A percentile compares a stretch with the other conserved stretches of the same genome.
These are phyloP conservation scores for Girardinichthys multiradiatus DNA, from an alignment of 2,113 vertebrate genomes.

Conservation along the genomic window DNA sequence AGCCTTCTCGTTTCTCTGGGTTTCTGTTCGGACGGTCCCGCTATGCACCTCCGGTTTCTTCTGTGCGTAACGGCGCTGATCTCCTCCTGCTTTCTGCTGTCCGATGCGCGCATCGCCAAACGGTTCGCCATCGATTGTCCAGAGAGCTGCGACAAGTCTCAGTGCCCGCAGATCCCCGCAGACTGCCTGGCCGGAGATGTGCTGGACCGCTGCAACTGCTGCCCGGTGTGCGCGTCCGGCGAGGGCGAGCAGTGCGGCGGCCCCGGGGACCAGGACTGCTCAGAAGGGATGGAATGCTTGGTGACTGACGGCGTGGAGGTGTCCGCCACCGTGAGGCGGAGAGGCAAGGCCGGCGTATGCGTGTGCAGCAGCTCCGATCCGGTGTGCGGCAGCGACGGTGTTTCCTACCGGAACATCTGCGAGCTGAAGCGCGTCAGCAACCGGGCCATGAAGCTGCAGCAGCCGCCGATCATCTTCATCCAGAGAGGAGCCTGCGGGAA, in stretches of 20 bases:
- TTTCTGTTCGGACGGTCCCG: not conserved
- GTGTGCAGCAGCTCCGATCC: slow-evolving; percentile 83
- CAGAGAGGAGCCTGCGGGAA: slow-evolving; percentile 90
- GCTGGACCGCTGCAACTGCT: slow-evolving; percentile 88
- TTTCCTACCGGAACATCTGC: slow-evolving; percentile 89
- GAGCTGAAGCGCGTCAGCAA: slow-evolving; percentile 87
- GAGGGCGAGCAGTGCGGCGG: slow-evolving; percentile 87
- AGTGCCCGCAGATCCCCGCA: slow-evolving; percentile 77
- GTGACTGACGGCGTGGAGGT: slow-evolving; percentile 78
- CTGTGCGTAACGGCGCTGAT: slow-evolving; percentile 54
- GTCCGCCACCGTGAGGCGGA: slow-evolving; percentile 84
- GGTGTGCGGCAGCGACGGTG: slow-evolving; percentile 93
- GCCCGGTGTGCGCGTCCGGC: slow-evolving; percentile 86
- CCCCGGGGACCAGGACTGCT: slow-evolving; percentile 79
- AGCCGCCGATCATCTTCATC: slow-evolving; percentile 88
- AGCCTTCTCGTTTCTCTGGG: not conserved
- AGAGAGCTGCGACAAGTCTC: slow-evolving; percentile 83
- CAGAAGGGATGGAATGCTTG: slow-evolving; percentile 85
- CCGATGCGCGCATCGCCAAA: slow-evolving; percentile 53
- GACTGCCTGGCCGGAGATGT: slow-evolving; percentile 80
- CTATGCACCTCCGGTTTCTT: slow-evolving; percentile 41
- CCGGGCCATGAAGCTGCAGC: slow-evolving; percentile 77
- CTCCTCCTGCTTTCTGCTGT: not conserved
- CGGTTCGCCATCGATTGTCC: slow-evolving; percentile 72
- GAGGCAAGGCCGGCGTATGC: slow-evolving; percentile 83